Percentiles rank a stretch among this genome's conserved stretches.
Conservation (phyloP, 2,797 vertebrate species). For the Taenioides sp. region DNA sequence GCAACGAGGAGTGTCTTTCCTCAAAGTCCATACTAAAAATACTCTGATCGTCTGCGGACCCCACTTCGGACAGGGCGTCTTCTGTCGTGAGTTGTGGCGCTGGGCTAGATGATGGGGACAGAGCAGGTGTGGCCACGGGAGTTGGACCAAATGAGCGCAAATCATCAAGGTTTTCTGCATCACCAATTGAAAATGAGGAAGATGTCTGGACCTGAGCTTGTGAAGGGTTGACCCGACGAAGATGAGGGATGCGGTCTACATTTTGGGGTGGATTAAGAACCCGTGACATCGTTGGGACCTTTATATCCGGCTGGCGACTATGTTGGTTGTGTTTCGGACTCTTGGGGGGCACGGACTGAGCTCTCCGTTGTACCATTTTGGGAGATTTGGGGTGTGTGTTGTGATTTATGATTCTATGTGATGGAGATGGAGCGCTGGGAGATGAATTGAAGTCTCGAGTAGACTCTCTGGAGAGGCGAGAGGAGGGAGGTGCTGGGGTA, state of each 20-base stretch:
- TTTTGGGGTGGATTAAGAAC: slow-evolving; percentile 82
- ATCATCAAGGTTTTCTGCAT: slow-evolving; percentile 53
- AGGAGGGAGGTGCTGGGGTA: slow-evolving; percentile 42
- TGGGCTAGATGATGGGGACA: slow-evolving; percentile 36
- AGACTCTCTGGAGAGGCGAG: slow-evolving; percentile 71
- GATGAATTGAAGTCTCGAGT: slow-evolving; percentile 70
- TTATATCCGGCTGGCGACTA: slow-evolving; percentile 75
- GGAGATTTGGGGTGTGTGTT: slow-evolving; percentile 76
- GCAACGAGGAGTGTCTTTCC: slow-evolving; percentile 40
- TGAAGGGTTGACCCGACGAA: slow-evolving; percentile 83
- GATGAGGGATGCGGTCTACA: slow-evolving; percentile 88
- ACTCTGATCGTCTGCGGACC: slow-evolving; percentile 72
- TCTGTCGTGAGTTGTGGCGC: slow-evolving; percentile 44
- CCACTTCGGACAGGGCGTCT: slow-evolving; percentile 67
- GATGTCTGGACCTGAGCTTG: slow-evolving; percentile 85
- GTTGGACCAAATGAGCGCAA: slow-evolving; percentile 51
- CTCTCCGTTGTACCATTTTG: slow-evolving; percentile 69
- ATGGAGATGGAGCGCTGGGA: slow-evolving; percentile 81
- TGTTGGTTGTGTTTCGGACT: slow-evolving; percentile 81
- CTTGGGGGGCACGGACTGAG: slow-evolving; percentile 82
- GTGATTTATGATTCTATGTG: slow-evolving; percentile 70
- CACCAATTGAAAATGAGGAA: slow-evolving; percentile 85
- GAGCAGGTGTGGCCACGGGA: slow-evolving; percentile 43
- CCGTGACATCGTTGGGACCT: slow-evolving; percentile 77
- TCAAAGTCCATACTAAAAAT: slow-evolving; percentile 78